Percentiles rank a stretch among this genome's conserved stretches.
These are phyloP conservation scores for Pseudopipra pipra DNA, from an alignment of 2,113 vertebrate species.

Conservation along the genomic window DNA sequence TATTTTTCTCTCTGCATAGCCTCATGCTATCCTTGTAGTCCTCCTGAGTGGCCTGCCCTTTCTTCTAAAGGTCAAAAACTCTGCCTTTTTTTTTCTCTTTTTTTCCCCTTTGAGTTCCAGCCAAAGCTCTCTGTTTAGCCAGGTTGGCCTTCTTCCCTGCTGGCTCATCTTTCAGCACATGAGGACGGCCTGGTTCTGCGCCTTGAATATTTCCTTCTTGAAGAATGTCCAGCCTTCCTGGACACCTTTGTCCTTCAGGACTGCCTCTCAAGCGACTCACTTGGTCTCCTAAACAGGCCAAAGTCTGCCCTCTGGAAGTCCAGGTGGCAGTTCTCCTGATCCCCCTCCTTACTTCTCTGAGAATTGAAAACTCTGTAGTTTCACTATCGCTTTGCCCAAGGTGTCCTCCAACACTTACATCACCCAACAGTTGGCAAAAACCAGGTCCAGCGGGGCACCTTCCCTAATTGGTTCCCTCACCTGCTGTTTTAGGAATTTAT, in stretches of 20 bases:
- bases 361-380: background rate
- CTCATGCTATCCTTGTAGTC: background rate
- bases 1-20: background rate
- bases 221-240: background rate
- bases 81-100: background rate
- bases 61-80: background rate
- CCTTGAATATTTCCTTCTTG: background rate
- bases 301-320: background rate
- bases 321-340: background rate
- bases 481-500: background rate
- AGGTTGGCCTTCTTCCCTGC: background rate
- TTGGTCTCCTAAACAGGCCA: background rate
- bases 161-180: background rate
- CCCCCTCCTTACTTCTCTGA: background rate
- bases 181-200: background rate
- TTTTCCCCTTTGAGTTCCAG: background rate
- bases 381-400: background rate
- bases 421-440: background rate
- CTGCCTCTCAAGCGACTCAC: fast-evolving
- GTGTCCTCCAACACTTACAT: background rate
- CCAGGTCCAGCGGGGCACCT: background rate
- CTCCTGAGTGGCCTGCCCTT: background rate
- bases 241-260: background rate
- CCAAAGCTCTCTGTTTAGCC: background rate
- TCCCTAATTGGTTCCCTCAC: background rate